phyloP scores from a whole-genome alignment of 2,113 vertebrate genomes.

The Cariama cristata region DNA sequence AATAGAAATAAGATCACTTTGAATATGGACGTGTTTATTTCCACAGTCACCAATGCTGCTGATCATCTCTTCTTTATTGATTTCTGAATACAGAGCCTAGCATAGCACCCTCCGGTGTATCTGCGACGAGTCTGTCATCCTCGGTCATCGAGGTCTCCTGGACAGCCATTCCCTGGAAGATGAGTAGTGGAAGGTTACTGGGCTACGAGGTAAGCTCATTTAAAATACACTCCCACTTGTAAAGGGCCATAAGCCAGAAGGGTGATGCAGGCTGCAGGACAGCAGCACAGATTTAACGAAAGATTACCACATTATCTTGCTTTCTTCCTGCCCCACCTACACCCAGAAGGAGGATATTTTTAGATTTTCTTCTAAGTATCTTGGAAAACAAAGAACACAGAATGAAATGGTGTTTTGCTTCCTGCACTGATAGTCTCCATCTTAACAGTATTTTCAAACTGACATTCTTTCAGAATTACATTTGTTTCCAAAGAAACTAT shows the following conservation, averaged over 20 bases:
- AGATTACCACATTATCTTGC: not conserved
- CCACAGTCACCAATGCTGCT: not conserved
- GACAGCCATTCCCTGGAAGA: slow-evolving; percentile 80
- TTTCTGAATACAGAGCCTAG: slow-evolving; percentile 83
- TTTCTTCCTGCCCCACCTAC: not conserved
- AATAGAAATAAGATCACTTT: not conserved
- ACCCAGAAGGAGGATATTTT: not conserved
- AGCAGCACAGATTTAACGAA: not conserved
- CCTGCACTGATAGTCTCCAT: not conserved
- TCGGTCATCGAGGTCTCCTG: slow-evolving; percentile 90
- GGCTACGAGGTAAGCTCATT: slow-evolving; percentile 88
- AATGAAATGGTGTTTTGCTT: not conserved
- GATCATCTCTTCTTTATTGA: not conserved
- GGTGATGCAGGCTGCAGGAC: rapidly evolving
- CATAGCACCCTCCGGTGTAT: slow-evolving; percentile 79
- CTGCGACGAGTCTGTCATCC: slow-evolving; percentile 86
- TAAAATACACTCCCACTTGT: not conserved
- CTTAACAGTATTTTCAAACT: not conserved
- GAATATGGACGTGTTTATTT: not conserved
- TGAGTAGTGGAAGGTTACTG: slow-evolving; percentile 86
- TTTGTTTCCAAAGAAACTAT: not conserved
- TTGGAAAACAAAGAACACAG: not conserved
- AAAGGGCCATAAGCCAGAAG: not conserved
- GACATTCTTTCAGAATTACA: not conserved
- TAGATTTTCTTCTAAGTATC: not conserved